Percentiles rank a stretch among this genome's conserved stretches.
These are phyloP conservation scores for Callionymus lyra DNA, from an alignment of 2,113 vertebrate genomes.

Conservation along the genomic window DNA sequence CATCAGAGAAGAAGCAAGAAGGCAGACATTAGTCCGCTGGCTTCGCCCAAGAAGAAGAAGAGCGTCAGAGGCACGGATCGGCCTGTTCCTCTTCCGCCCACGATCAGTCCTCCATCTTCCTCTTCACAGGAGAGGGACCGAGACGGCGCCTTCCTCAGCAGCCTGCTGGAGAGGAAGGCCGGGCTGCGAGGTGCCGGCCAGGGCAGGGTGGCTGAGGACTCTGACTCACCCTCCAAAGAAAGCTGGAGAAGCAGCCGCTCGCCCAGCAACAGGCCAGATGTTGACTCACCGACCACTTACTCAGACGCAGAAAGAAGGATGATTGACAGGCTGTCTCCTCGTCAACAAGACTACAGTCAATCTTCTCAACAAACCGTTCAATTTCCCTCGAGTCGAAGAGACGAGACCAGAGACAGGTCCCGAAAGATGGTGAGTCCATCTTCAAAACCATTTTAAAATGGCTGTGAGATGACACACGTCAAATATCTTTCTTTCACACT, in stretches of 20 bases:
- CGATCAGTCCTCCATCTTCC: conserved; percentile 50
- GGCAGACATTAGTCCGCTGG: conserved; percentile 69
- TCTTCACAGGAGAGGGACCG: conserved; percentile 72
- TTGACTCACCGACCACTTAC: conserved; percentile 71
- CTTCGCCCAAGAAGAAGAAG: conserved; percentile 69
- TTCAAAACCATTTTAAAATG: too few relatives aligned
- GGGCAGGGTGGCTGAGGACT: conserved; percentile 55
- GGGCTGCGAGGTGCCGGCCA: conserved; percentile 44
- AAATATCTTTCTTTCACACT: too few relatives aligned
- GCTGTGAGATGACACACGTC: neutral
- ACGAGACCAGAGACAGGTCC: conserved; percentile 74
- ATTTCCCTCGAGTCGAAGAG: conserved; percentile 66
- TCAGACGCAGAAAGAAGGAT: conserved; percentile 68
- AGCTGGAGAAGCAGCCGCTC: conserved; percentile 68
- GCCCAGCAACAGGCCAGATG: conserved; percentile 45
- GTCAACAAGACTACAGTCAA: conserved; percentile 55
- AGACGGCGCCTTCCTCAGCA: conserved; percentile 74
- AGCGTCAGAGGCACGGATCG: conserved; percentile 67
- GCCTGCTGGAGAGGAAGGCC: conserved; percentile 77
- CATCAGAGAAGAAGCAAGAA: conserved; percentile 59
- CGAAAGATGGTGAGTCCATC: conserved; percentile 87
- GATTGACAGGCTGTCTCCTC: conserved; percentile 55
- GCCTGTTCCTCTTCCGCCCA: conserved; percentile 19
- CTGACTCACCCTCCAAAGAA: conserved; percentile 75
- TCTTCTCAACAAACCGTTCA: conserved; percentile 64